phyloP scores from a whole-genome alignment of 2,797 vertebrate genomes.

The Dromococcyx pavoninus region DNA sequence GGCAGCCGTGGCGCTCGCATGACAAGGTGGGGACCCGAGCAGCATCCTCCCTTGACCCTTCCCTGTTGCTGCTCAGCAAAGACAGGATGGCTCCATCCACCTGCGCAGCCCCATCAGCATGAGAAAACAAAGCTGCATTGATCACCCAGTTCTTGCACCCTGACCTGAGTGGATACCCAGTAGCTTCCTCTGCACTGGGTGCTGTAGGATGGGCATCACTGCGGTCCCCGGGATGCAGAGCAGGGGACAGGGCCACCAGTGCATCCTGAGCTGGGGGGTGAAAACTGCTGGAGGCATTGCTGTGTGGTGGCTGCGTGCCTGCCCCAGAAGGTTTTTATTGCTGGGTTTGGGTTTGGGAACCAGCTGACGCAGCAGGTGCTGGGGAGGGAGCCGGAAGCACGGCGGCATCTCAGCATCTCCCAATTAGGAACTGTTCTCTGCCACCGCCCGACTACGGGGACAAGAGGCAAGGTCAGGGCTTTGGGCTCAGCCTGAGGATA shows the following conservation, averaged over 20 bases:
- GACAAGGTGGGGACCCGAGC: background rate
- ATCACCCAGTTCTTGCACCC: rapidly evolving
- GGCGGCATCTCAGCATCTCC: background rate
- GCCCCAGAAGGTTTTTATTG: slow-evolving; percentile 18
- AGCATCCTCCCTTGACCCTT: background rate
- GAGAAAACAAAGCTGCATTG: rapidly evolving
- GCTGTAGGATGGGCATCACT: background rate
- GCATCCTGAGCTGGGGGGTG: rapidly evolving
- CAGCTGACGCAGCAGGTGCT: slow-evolving; percentile 21
- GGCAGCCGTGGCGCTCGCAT: rapidly evolving
- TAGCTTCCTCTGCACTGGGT: background rate
- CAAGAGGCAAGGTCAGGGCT: rapidly evolving
- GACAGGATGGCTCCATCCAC: background rate
- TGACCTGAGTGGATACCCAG: background rate
- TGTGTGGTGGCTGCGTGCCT: background rate
- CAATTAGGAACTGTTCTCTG: background rate
- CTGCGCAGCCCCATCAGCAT: rapidly evolving
- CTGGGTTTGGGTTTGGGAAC: background rate
- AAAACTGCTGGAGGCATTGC: rapidly evolving
- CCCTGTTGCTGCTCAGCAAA: background rate
- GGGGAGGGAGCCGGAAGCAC: background rate
- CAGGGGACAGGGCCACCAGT: rapidly evolving
- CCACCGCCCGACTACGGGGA: background rate
- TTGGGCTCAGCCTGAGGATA: background rate
- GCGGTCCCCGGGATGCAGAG: rapidly evolving